A percentile compares a stretch with the other conserved stretches of the same genome.
Evolutionary conservation across 2,797 vertebrate genomes (phyloP).

Genomic region (Coluber constrictor): DNA sequence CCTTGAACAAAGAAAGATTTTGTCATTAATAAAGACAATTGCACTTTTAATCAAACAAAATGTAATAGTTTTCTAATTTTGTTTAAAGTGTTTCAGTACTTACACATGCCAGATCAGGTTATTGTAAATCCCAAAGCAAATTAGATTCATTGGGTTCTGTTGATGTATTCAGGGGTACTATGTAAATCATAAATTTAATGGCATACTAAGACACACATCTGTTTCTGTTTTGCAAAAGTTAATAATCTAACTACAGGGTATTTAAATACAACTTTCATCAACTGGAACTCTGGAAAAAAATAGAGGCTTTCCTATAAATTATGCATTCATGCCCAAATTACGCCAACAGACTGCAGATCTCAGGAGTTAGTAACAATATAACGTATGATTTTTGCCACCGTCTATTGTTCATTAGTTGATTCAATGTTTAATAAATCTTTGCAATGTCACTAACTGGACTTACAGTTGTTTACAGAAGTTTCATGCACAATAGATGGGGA

Average conservation of each 20-base stretch:
- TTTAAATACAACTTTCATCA: constrained; percentile 84
- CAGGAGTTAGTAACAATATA: constrained; percentile 41
- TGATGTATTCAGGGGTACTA: constrained; percentile 89
- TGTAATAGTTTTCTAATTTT: constrained; percentile 80
- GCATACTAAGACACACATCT: constrained; percentile 92
- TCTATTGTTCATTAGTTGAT: constrained; percentile 56
- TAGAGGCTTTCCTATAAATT: constrained; percentile 59
- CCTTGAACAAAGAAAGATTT: constrained; percentile 76
- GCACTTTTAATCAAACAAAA: constrained; percentile 81
- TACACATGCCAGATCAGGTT: constrained; percentile 89
- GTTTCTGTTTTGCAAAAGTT: constrained; percentile 89
- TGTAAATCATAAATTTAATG: constrained; percentile 96
- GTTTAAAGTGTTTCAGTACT: constrained; percentile 88
- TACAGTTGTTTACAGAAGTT: constrained; percentile 59
- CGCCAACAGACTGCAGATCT: constrained; percentile 60
- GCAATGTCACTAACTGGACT: constrained; percentile 52
- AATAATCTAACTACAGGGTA: constrained; percentile 89
- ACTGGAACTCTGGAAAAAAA: constrained; percentile 72
- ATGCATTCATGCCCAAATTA: constrained; percentile 54
- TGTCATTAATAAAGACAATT: constrained; percentile 77
- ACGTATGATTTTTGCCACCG: constrained; percentile 45
- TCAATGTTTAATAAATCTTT: constrained; percentile 52
- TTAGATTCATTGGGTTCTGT: constrained; percentile 90
- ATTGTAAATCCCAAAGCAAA: constrained; percentile 89
- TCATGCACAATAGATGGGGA: constrained; percentile 39